Conservation (phyloP, 2,797 vertebrate genomes). For the Loris lydekkerianus region DNA sequence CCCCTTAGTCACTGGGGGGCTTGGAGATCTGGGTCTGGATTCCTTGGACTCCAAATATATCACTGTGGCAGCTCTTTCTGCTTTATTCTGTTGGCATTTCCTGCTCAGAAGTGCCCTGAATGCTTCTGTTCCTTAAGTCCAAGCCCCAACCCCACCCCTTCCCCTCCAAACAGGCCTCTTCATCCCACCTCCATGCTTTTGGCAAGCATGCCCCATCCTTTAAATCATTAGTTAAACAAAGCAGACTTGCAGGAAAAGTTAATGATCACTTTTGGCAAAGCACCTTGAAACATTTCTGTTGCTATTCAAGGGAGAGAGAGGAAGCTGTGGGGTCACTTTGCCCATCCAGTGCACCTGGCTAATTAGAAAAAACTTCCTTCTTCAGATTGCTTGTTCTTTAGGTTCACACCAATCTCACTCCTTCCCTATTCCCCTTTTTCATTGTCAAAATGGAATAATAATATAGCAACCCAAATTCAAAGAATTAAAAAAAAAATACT, state of each 20-base stretch:
- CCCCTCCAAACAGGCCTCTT: neutral
- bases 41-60: neutral
- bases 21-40: neutral
- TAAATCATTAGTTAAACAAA: slow-evolving; percentile 69
- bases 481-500: neutral
- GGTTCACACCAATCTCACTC: neutral
- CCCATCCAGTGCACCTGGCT: slow-evolving; percentile 11
- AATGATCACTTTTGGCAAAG: slow-evolving; percentile 53
- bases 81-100: neutral
- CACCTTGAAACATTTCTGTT: slow-evolving; percentile 70
- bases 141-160: neutral
- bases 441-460: slow-evolving; percentile 22
- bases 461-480: neutral
- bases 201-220: neutral
- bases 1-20: neutral
- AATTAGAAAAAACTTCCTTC: slow-evolving; percentile 66
- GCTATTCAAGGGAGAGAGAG: slow-evolving; percentile 66
- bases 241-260: slow-evolving; percentile 71
- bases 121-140: slow-evolving; percentile 52
- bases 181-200: neutral
- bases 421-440: rapidly evolving
- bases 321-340: slow-evolving; percentile 44
- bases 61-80: neutral
- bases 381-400: neutral
- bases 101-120: neutral